Base-by-base conservation (phyloP, 2,797 vertebrate species). In the Diceros bicornis region DNA sequence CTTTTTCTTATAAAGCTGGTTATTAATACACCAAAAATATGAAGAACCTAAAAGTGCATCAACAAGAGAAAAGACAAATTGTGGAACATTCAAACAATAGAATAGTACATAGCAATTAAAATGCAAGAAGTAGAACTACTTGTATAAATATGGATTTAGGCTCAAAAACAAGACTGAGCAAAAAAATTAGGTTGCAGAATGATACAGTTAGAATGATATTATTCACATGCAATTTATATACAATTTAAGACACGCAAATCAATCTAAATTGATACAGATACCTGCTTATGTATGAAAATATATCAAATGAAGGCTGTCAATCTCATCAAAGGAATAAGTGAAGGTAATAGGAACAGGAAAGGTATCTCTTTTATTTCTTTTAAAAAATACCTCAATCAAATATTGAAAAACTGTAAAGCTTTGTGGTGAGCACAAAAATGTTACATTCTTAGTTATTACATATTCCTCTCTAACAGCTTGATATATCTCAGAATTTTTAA, bases 301-400 rank as follows among this genome's bases (percentile, higher is more conserved):
- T 16, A 34, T 59, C 7, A 66, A 52, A 71, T 57, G 17, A 91
- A 82, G 18, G 13, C 25, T 91, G 32, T 34, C 6, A 6, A 66
- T 61, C 62, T 37, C 47, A 18, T 87, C 59, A 44, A 17, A 11
- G 71, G 14, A 94, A 64, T 61, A 83, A 72, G n/a, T 72, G 47
- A 92, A 84, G 41, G 32, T 25, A 95, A 82, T 27, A 82, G 27
- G 29, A 89, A 95, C 8, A 83, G 47, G 14, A 57, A 78, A 16
- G 3, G 11, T 66, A 84, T 66, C 29, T 55, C n/a, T 71, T 93
- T 81, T 47, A n/a, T 62, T 93, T 79, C 6, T 62, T 89, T 92
- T 50, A 41, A 64, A 59, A 86, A 81, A 61, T n/a, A 93, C 81
- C 57, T 89, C 59, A 92, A 81, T 68, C 16, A 75, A 92, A 81